Evolutionary conservation across 2,113 vertebrate genomes (phyloP), one percentile per base, ranked within the genome.

Genomic region (Empidonax alnorum): DNA sequence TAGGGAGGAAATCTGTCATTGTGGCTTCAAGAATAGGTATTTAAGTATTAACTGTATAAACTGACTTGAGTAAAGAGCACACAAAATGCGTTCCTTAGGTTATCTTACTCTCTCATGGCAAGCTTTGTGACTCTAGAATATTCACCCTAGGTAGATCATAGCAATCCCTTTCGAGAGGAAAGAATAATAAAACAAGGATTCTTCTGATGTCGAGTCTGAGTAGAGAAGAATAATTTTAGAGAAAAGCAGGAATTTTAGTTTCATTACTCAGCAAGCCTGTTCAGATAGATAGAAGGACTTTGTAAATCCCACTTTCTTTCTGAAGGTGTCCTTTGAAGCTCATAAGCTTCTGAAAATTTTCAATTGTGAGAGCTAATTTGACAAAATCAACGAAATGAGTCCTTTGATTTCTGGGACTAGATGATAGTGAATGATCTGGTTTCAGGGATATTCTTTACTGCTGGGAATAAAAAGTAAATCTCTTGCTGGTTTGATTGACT

Each of bases 241-340:
- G 83, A 77, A 74, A 50, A 88, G 55, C 71, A 91, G 52, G 42
- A 89, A 63, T 74, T 76, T 30, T 39, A 25, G 59, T 80, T 94
- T 94, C 68, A 52, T 82, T 91, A 50, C 81, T 93, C 46, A 71
- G 78, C 84, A 93, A 71, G 71, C 49, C 71, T 85, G 18, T 66
- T 86, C 56, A 74, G 56, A 33, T 28, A 73, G 56, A 63, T 17
- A 31, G 75, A 62, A 74, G 58, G 63, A 46, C 41, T 87, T 86
- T 58, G 58, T 66, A 88, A 93, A 83, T 67, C 76, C 46, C 33
- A 17, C 59, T 80, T 83, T 28, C 42, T 55, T 84, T 92, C 69
- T 90, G 79, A 88, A 83, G 46, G 31, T 1, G 0, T 85, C 63
- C 35, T 94, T 95, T 97, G 87, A 95, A 96, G 72, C 44, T 89